phyloP scores from a whole-genome alignment of 2,113 vertebrate species.

The Mobula birostris region DNA sequence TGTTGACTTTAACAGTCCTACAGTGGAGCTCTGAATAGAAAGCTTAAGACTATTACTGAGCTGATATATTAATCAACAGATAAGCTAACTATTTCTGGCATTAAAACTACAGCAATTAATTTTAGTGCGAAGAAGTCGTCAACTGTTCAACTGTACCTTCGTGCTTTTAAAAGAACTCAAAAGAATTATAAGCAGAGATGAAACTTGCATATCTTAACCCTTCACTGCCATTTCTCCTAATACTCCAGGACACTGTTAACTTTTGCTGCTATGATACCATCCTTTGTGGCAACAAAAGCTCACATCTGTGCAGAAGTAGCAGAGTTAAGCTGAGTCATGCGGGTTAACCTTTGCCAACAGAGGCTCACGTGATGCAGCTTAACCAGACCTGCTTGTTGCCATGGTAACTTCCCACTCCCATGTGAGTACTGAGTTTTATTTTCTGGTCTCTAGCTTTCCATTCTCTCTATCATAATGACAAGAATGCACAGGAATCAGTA shows the following conservation, averaged over 20 bases:
- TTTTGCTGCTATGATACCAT: not conserved
- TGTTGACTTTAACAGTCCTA: slow-evolving; percentile 16
- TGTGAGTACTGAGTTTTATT: not conserved
- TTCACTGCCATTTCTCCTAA: not conserved
- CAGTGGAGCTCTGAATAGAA: not conserved
- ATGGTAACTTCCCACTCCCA: not conserved
- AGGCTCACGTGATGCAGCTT: not conserved
- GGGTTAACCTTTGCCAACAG: not conserved
- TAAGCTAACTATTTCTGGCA: not conserved
- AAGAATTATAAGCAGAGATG: not conserved
- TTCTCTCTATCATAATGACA: not conserved
- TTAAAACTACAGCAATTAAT: not conserved
- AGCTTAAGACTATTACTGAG: not conserved
- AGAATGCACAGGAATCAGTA: not conserved
- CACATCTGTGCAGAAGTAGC: not conserved
- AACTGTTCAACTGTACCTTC: not conserved
- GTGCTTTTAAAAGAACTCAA: not conserved
- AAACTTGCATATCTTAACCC: not conserved
- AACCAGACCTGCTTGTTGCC: not conserved
- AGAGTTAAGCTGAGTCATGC: not conserved
- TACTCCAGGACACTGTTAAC: not conserved
- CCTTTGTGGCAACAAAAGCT: not conserved
- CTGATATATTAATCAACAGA: slow-evolving; percentile 24
- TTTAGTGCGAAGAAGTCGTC: not conserved
- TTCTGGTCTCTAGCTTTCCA: not conserved